Conservation (phyloP, 2,888 invertebrate species). For the Mechanitis mazaeus region DNA sequence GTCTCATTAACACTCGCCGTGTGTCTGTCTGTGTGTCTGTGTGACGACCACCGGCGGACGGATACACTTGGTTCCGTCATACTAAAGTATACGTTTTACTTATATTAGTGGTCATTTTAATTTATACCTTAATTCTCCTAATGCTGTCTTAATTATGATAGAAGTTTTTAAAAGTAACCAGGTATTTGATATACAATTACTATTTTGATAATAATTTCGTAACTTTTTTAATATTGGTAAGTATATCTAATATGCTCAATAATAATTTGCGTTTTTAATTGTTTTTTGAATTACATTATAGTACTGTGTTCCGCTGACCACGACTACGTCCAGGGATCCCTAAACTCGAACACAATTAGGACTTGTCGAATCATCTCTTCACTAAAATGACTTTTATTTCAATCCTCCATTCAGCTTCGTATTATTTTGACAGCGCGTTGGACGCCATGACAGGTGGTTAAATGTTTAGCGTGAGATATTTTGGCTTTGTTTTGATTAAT, state of each 20-base stretch:
- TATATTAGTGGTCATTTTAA: too few relatives aligned
- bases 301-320: too few relatives aligned
- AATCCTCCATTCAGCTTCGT: slow-evolving; percentile 44
- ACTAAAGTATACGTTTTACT: background rate
- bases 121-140: too few relatives aligned
- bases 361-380: slow-evolving; percentile 54
- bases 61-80: slow-evolving; percentile 22
- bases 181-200: too few relatives aligned
- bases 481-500: slow-evolving; percentile 2
- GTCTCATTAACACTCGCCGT: slow-evolving; percentile 31
- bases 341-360: slow-evolving; percentile 34
- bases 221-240: too few relatives aligned
- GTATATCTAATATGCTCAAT: too few relatives aligned
- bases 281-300: background rate
- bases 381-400: slow-evolving; percentile 65
- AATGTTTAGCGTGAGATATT: slow-evolving; percentile 17
- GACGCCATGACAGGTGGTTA: slow-evolving; percentile 57
- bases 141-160: too few relatives aligned
- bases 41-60: slow-evolving; percentile 30
- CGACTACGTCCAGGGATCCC: slow-evolving; percentile 26
- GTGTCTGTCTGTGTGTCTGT: slow-evolving; percentile 23
- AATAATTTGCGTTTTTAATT: background rate
- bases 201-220: too few relatives aligned
- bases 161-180: too few relatives aligned
- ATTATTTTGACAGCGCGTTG: slow-evolving; percentile 55